These are phyloP conservation scores for Cryptops parisi DNA, from an alignment of 2,888 invertebrate genomes.

Conservation along the genomic window DNA sequence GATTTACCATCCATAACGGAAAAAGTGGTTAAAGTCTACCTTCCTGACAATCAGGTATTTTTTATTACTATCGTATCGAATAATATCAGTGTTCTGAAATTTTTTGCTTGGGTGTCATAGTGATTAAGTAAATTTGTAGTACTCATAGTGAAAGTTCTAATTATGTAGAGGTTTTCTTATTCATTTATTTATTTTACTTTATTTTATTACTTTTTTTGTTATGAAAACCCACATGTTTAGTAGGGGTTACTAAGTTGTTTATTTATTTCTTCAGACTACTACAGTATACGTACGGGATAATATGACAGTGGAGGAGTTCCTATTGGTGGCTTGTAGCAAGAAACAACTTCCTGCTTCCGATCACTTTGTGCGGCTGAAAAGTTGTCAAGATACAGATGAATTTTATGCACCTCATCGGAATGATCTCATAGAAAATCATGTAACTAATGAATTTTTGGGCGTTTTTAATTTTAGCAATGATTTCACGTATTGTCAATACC, in stretches of 20 bases:
- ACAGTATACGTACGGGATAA: conserved; percentile 75
- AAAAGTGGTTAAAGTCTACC: conserved; percentile 73
- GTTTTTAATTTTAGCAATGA: too few species aligned
- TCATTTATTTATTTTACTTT: too few species aligned
- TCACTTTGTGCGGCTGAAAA: conserved; percentile 89
- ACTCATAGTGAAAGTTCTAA: too few species aligned
- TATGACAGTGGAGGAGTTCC: conserved; percentile 91
- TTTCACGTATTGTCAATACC: too few species aligned
- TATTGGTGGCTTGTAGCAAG: conserved; percentile 79
- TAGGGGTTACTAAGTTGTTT: too few species aligned
- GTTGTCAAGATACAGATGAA: conserved; percentile 86
- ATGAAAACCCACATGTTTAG: too few species aligned
- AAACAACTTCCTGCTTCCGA: conserved; percentile 87
- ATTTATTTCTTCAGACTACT: conserved; percentile 39
- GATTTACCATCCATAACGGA: conserved; percentile 35
- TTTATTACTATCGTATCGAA: too few species aligned
- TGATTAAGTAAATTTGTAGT: too few species aligned
- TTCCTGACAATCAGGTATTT: conserved; percentile 62
- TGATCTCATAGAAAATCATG: conserved; percentile 88
- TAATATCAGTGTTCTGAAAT: too few species aligned
- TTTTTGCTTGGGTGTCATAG: too few species aligned
- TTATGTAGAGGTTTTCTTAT: too few species aligned
- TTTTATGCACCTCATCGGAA: conserved; percentile 91
- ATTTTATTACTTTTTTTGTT: too few species aligned
- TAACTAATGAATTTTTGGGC: conserved; percentile 43